Evolutionary conservation across 2,797 vertebrate genomes (phyloP).

Genomic region (Iguana delicatissima): DNA sequence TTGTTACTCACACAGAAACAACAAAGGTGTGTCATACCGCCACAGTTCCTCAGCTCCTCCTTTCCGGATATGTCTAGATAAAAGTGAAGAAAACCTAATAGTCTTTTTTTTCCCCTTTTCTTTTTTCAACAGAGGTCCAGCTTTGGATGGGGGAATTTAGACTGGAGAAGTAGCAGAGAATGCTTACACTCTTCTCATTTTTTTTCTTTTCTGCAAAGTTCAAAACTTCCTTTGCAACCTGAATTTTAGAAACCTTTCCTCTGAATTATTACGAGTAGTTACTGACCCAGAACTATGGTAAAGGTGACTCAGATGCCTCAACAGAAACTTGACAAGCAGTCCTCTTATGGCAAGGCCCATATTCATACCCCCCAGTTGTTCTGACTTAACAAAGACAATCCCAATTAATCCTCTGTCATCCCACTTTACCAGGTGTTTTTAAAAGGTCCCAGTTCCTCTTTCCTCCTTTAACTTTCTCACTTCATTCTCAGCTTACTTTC

Average conservation of each 20-base stretch:
- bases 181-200: background rate
- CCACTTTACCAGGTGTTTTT: no score
- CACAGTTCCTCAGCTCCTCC: background rate
- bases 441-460: no score
- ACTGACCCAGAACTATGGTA: background rate
- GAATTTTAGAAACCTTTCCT: background rate
- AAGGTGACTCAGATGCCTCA: background rate
- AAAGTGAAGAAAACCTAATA: background rate
- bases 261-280: background rate
- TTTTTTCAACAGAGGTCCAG: background rate
- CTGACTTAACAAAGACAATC: no score
- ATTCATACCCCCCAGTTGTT: no score
- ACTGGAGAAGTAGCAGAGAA: background rate
- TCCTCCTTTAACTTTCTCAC: no score
- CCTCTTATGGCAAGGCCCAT: background rate
- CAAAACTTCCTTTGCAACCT: background rate
- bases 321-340: background rate
- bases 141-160: background rate
- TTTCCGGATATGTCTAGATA: background rate
- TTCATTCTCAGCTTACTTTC: no score
- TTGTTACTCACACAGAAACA: conserved; percentile 15
- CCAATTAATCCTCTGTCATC: no score
- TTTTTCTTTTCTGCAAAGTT: background rate
- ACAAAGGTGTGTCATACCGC: background rate
- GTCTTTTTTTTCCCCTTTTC: background rate